Conservation (phyloP, 2,113 vertebrate genomes). For the Geothlypis trichas region DNA sequence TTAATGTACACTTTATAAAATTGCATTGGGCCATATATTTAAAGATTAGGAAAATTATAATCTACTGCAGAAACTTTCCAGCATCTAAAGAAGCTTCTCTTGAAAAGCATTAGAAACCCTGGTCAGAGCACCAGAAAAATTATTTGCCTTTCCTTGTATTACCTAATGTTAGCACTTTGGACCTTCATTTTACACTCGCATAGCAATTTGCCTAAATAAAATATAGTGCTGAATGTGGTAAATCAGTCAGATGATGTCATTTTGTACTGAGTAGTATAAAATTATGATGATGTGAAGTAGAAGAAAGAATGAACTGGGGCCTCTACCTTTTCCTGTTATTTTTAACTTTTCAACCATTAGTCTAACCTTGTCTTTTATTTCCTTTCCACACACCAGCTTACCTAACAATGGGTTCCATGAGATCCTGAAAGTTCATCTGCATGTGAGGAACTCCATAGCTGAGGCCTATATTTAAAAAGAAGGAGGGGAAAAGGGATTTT, state of each 20-base stretch:
- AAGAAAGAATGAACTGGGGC: neutral
- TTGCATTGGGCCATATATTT: neutral
- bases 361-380: constrained; percentile 26
- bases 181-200: neutral
- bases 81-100: neutral
- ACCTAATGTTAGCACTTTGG: neutral
- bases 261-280: neutral
- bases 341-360: neutral
- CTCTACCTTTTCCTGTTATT: neutral
- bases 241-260: neutral
- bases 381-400: neutral
- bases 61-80: neutral
- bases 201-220: neutral
- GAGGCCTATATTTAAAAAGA: neutral
- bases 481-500: neutral
- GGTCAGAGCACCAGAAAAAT: neutral
- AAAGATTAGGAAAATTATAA: neutral
- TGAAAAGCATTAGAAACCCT: neutral
- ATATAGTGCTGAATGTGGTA: neutral
- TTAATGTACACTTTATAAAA: neutral
- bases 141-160: neutral
- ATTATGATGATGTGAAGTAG: neutral
- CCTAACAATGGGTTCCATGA: neutral
- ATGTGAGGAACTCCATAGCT: neutral
- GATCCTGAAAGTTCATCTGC: neutral